These are phyloP conservation scores for Eupithecia insigniata DNA, from an alignment of 2,888 invertebrate genomes.

Conservation along the genomic window DNA sequence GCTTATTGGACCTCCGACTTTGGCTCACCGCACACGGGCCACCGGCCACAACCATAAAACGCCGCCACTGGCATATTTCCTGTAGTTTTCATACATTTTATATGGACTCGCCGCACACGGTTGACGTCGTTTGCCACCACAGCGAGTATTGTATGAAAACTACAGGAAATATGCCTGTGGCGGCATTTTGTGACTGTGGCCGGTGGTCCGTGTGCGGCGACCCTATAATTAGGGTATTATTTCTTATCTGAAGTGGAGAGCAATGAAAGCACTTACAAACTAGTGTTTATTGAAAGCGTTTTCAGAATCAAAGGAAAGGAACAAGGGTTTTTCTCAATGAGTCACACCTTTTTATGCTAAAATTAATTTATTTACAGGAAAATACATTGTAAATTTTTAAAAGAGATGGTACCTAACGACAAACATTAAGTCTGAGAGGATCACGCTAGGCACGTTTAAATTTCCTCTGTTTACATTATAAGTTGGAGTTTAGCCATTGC, in stretches of 20 bases:
- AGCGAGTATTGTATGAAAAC: no score
- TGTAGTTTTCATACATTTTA: no score
- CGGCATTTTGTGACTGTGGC: no score
- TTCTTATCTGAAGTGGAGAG: background rate
- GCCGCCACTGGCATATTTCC: no score
- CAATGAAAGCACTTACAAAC: background rate
- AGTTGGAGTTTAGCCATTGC: background rate
- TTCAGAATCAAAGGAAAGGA: background rate
- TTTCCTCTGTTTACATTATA: slow-evolving; percentile 3
- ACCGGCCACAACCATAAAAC: no score
- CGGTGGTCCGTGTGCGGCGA: no score
- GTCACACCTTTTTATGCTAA: background rate
- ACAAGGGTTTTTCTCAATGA: background rate
- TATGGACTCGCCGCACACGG: no score
- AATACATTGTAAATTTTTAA: background rate
- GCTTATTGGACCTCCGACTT: background rate
- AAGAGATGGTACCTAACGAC: background rate
- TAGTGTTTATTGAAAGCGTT: no score
- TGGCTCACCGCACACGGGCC: no score
- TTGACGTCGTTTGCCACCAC: no score
- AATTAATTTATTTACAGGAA: background rate
- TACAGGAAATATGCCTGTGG: no score
- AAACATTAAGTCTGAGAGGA: background rate
- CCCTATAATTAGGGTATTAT: background rate
- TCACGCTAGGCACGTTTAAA: slow-evolving; percentile 5